A percentile compares a stretch with the other conserved stretches of the same genome.
phyloP scores from a whole-genome alignment of 1,140 invertebrate genomes.

The Schlechtendalia chinensis region DNA sequence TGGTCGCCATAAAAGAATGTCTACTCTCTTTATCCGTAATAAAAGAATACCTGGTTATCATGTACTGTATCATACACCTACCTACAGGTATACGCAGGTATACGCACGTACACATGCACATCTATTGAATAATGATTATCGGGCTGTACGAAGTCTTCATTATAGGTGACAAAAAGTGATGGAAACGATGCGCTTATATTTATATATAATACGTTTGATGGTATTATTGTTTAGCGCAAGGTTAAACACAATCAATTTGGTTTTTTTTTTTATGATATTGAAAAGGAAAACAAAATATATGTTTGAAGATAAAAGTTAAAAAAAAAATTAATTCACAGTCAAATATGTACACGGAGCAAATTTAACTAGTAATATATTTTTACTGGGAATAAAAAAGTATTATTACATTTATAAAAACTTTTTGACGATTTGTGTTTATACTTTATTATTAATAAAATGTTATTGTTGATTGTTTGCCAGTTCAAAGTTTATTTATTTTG shows the following conservation, averaged over 20 bases:
- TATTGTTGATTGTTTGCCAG: too few relatives aligned
- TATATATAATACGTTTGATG: neutral
- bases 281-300: too few relatives aligned
- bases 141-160: neutral
- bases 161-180: conserved; percentile 4
- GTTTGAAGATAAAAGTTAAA: neutral
- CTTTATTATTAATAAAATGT: too few relatives aligned
- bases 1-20: too few relatives aligned
- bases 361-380: neutral
- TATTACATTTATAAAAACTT: too few relatives aligned
- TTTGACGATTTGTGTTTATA: too few relatives aligned
- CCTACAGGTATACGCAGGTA: too few relatives aligned
- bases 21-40: neutral
- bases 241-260: conserved; percentile 3
- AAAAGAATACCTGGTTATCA: neutral
- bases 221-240: conserved; percentile 4
- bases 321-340: neutral
- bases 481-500: too few relatives aligned
- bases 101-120: neutral
- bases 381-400: neutral
- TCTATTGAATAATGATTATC: conserved; percentile 7
- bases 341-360: neutral
- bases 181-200: conserved; percentile 9
- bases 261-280: neutral
- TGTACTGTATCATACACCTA: too few relatives aligned